Conservation (phyloP, 2,888 invertebrate species). For the Caenorhabditis angaria region DNA sequence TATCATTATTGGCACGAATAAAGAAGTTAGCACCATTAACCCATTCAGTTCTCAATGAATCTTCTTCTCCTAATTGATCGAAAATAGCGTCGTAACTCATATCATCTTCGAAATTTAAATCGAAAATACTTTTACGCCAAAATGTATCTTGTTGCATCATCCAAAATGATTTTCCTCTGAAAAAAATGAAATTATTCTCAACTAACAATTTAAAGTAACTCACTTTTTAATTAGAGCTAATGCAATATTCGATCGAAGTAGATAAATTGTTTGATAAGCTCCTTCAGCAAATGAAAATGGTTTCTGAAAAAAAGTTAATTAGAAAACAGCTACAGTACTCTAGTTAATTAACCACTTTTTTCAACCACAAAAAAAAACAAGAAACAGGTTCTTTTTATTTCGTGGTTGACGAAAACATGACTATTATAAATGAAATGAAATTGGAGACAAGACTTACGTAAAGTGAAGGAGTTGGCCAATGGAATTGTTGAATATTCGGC, state of each 20-base stretch:
- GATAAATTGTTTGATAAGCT: slow-evolving; percentile 70
- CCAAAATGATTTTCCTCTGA: slow-evolving; percentile 69
- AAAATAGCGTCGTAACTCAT: slow-evolving; percentile 67
- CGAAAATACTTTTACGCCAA: slow-evolving; percentile 66
- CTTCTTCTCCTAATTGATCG: slow-evolving; percentile 68
- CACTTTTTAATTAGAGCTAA: slow-evolving; percentile 60
- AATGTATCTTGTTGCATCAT: slow-evolving; percentile 71
- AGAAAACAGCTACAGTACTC: not conserved
- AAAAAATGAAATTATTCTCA: not conserved
- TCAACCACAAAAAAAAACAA: not conserved
- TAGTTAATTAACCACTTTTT: not conserved
- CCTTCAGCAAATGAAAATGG: slow-evolving; percentile 71
- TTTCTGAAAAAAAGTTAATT: slow-evolving; percentile 56
- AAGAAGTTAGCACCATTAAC: slow-evolving; percentile 72
- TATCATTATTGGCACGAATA: slow-evolving; percentile 68
- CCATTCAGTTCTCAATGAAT: slow-evolving; percentile 69
- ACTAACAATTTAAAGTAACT: not conserved
- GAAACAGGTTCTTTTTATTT: not conserved
- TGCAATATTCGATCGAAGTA: slow-evolving; percentile 68
- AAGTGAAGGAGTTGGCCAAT: slow-evolving; percentile 71
- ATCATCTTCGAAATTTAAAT: slow-evolving; percentile 65
- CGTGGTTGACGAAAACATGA: not conserved
- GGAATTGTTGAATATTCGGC: slow-evolving; percentile 69
- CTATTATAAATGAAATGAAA: not conserved
- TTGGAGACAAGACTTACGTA: slow-evolving; percentile 58